Evolutionary conservation across 2,888 invertebrate genomes (phyloP).

Genomic region (Toxonevra muliebris): DNA sequence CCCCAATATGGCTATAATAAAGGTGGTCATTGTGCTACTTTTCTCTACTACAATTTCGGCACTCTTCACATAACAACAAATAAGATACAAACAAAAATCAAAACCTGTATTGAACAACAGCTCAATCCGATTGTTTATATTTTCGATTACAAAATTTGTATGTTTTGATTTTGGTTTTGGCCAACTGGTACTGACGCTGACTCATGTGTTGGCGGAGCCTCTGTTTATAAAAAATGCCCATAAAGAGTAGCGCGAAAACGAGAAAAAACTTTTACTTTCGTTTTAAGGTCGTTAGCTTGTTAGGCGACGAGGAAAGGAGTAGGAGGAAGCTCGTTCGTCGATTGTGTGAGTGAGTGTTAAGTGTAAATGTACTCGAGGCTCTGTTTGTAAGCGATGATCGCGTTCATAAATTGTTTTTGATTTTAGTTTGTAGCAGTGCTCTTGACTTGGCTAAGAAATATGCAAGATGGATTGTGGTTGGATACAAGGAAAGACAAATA

Average conservation of each 20-base stretch:
- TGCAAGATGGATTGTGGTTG: not conserved
- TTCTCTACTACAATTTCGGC: conserved; percentile 44
- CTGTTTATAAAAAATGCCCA: too few relatives aligned
- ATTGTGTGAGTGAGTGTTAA: not conserved
- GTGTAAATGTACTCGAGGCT: conserved; percentile 11
- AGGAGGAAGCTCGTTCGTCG: not conserved
- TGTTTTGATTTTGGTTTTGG: conserved; percentile 12
- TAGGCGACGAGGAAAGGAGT: conserved; percentile 28
- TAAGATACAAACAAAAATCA: not conserved
- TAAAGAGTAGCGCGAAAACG: conserved; percentile 16
- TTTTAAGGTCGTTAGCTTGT: conserved; percentile 50
- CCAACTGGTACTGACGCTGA: conserved; percentile 18
- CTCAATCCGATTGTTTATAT: too few relatives aligned
- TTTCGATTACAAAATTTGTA: too few relatives aligned
- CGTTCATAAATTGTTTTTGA: not conserved
- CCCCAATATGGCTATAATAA: conserved; percentile 38
- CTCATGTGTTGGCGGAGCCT: conserved; percentile 12
- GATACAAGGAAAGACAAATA: not conserved
- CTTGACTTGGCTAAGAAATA: conserved; percentile 5
- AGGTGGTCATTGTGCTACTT: conserved; percentile 60
- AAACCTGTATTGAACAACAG: not conserved
- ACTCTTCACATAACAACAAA: conserved; percentile 7
- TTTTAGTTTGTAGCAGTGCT: not conserved
- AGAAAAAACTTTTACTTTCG: conserved; percentile 60
- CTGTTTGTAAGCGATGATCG: too few relatives aligned